Evolutionary conservation across 2,888 invertebrate species (phyloP).

Genomic region (Atethmia centrago): DNA sequence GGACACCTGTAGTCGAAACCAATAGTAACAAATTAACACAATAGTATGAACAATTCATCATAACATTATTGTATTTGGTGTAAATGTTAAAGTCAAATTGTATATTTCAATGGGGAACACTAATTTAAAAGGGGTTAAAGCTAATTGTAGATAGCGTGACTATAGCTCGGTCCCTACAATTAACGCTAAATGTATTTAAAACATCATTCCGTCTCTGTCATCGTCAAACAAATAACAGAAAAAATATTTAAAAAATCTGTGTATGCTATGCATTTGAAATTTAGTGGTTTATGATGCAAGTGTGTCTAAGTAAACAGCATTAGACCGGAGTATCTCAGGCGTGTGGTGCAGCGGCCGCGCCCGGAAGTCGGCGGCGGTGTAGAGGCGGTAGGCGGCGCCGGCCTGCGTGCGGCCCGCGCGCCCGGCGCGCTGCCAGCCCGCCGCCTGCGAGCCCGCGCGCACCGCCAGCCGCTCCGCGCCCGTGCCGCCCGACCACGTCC

Average conservation of each 20-base stretch:
- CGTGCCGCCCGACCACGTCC: constrained; percentile 94
- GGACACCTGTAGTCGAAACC: constrained; percentile 83
- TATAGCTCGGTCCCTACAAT: neutral
- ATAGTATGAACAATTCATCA: no score
- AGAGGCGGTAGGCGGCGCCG: constrained; percentile 96
- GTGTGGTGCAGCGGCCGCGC: constrained; percentile 93
- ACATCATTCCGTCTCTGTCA: neutral
- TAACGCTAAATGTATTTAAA: neutral
- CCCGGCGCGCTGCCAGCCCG: constrained; percentile 98
- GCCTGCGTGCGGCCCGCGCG: constrained; percentile 97
- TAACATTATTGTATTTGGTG: no score
- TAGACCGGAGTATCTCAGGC: constrained; percentile 95
- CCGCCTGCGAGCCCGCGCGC: constrained; percentile 96
- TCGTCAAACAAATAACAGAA: neutral
- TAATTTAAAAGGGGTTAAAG: no score
- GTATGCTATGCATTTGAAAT: no score
- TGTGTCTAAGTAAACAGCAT: neutral
- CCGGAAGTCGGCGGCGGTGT: constrained; percentile 94
- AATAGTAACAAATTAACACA: neutral
- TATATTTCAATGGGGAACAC: no score
- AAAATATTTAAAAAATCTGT: neutral
- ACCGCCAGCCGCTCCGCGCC: constrained; percentile 96
- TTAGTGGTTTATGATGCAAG: neutral
- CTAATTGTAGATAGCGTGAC: no score
- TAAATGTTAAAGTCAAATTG: no score